Conservation (phyloP, 1,140 invertebrate genomes). For the Hycleus phaleratus region DNA sequence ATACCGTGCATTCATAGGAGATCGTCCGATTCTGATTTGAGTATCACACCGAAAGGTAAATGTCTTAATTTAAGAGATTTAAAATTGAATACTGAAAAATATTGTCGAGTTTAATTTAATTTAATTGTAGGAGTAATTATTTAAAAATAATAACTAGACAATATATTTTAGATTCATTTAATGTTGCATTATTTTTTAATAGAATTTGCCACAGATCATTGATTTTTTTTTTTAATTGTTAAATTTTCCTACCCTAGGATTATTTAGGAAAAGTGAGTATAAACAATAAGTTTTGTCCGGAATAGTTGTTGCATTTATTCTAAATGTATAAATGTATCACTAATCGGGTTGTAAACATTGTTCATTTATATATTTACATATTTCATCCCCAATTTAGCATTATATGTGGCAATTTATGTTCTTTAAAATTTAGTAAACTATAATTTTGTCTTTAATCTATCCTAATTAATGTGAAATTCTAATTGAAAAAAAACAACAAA, state of each 20-base stretch:
- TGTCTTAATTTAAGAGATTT: not conserved
- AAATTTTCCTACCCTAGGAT: slow-evolving; percentile 36
- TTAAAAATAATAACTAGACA: not conserved
- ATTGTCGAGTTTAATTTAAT: too few relatives aligned
- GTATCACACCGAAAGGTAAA: slow-evolving; percentile 84
- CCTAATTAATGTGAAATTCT: not conserved
- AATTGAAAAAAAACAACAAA: too few relatives aligned
- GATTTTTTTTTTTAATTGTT: slow-evolving; percentile 1
- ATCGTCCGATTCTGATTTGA: slow-evolving; percentile 89
- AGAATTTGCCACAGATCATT: not conserved
- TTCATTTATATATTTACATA: not conserved
- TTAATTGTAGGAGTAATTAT: too few relatives aligned
- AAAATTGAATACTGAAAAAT: too few relatives aligned
- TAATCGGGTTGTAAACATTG: slow-evolving; percentile 6
- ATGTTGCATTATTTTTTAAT: not conserved
- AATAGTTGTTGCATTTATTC: slow-evolving; percentile 27
- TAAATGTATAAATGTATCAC: slow-evolving; percentile 10
- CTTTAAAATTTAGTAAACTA: not conserved
- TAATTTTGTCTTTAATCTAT: not conserved
- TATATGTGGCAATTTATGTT: slow-evolving; percentile 2
- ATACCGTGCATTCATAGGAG: slow-evolving; percentile 58
- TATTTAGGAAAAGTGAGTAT: slow-evolving; percentile 41
- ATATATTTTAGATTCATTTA: not conserved
- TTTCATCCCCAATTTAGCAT: slow-evolving; percentile 1
- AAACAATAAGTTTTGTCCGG: slow-evolving; percentile 15